Percentiles rank a stretch among this genome's conserved stretches.
phyloP scores from a whole-genome alignment of 2,113 vertebrate species.

The Petaurus breviceps region DNA sequence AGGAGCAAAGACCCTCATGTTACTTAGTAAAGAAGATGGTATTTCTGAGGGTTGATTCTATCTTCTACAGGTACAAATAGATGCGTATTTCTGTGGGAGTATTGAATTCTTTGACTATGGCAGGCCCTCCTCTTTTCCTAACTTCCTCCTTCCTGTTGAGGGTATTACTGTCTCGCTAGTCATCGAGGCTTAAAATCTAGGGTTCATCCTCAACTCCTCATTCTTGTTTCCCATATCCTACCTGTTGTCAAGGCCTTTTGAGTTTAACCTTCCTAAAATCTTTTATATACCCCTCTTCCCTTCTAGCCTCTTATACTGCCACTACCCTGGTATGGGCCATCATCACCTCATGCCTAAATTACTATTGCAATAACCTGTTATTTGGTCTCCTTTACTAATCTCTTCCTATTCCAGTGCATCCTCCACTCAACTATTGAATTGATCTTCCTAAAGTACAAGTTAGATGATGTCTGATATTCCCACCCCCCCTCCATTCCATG shows the following conservation, averaged over 20 bases:
- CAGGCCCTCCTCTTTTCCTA: background rate
- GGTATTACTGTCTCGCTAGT: background rate
- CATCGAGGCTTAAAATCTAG: background rate
- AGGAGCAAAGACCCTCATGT: background rate
- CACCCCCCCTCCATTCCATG: background rate
- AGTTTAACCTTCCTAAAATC: background rate
- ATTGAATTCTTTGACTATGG: background rate
- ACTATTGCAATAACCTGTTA: background rate
- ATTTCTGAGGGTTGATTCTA: background rate
- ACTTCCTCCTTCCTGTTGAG: background rate
- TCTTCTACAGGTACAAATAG: background rate
- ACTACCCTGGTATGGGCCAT: background rate
- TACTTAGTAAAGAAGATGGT: background rate
- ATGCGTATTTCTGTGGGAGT: background rate
- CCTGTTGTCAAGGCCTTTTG: background rate
- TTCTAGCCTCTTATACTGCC: background rate
- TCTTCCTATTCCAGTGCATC: background rate
- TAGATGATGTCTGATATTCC: background rate
- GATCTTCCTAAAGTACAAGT: background rate
- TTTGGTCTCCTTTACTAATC: background rate
- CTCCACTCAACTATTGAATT: background rate
- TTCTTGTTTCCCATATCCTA: background rate
- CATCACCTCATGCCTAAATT: background rate
- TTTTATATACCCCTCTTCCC: background rate
- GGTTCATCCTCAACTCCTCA: background rate